Base-by-base conservation (phyloP, 1,140 invertebrate species). In the Muscidifurax raptorellus region DNA sequence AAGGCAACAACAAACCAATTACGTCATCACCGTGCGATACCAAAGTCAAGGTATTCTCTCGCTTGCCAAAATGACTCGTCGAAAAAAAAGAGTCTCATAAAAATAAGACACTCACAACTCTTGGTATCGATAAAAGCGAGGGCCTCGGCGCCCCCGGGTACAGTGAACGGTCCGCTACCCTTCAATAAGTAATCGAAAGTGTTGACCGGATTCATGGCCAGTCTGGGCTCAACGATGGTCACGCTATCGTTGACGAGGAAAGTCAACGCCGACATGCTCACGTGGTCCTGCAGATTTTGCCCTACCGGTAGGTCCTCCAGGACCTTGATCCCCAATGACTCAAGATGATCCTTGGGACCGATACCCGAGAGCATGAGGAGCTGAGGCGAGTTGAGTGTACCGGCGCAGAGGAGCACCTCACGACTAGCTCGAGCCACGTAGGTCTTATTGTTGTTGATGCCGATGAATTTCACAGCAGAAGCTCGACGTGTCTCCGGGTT, bases 271-370 rank as follows among this genome's bases (percentile, higher is more conserved):
- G 95, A 95, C 72, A 96, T 94, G 0, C 95, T 96, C 27, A 96
- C 94, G 87, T 97, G 97, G 90, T 97, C 96, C 88, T 96, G 95
- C 0, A 98, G 93, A 90, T 98, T 98, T 82, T 95, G 94, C 0
- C 97, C 97, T 0, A 98, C 96, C 0, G 95, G 95, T 0, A 97
- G 92, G 89, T 97, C 94, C 82, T 94, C 91, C 18, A 96, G 85
- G 0, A 95, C 92, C 0, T 90, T 83, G 36, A 96, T 95, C 28
- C 90, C 90, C 2, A 94, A 86, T 12, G 87, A 86, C n/a, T 89
- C 30, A 0, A 96, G 87, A 84, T 95, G 94, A 12, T 93, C 86
- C 52, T 85, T 90, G 0, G 95, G 94, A 4, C 95, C 95, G 77
- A 94, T 90, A 81, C 89, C 95, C 47, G 94, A 96, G 4, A 95